Conservation (phyloP, 2,888 invertebrate genomes). For the Eretmocerus hayati region DNA sequence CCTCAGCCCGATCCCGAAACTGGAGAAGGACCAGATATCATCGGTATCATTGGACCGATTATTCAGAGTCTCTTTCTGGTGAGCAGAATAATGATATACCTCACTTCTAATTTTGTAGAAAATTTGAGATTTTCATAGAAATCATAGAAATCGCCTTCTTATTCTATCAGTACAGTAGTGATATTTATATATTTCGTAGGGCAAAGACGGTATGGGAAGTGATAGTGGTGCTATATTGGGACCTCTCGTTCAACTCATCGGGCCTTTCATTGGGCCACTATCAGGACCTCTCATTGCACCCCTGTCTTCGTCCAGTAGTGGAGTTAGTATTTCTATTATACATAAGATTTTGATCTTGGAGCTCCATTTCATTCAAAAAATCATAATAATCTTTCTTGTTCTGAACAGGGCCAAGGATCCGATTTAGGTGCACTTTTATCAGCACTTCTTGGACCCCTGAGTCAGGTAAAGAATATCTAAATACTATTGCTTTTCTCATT, state of each 20-base stretch:
- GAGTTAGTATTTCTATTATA: conserved; percentile 28
- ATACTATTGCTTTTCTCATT: conserved; percentile 1
- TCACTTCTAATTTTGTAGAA: neutral
- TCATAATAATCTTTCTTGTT: no score
- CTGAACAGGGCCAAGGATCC: conserved; percentile 26
- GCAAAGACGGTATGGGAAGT: conserved; percentile 34
- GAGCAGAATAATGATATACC: conserved; percentile 1
- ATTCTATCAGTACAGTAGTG: no score
- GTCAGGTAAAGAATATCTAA: conserved; percentile 29
- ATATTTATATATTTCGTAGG: conserved; percentile 27
- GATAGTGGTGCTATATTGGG: conserved; percentile 38
- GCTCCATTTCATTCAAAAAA: no score
- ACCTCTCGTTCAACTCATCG: conserved; percentile 34
- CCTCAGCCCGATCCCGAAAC: conserved; percentile 24
- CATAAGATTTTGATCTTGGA: no score
- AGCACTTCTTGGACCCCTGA: conserved; percentile 32
- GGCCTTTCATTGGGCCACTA: conserved; percentile 39
- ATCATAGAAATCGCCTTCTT: no score
- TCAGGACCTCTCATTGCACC: conserved; percentile 39
- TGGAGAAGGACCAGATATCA: conserved; percentile 26
- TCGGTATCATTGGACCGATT: conserved; percentile 29
- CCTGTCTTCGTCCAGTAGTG: conserved; percentile 33
- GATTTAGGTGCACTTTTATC: conserved; percentile 28
- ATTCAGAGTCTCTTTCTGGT: conserved; percentile 27
- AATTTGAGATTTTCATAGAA: conserved; percentile 2